Conservation (phyloP, 2,113 vertebrate species). For the Psammodynastes pulverulentus region DNA sequence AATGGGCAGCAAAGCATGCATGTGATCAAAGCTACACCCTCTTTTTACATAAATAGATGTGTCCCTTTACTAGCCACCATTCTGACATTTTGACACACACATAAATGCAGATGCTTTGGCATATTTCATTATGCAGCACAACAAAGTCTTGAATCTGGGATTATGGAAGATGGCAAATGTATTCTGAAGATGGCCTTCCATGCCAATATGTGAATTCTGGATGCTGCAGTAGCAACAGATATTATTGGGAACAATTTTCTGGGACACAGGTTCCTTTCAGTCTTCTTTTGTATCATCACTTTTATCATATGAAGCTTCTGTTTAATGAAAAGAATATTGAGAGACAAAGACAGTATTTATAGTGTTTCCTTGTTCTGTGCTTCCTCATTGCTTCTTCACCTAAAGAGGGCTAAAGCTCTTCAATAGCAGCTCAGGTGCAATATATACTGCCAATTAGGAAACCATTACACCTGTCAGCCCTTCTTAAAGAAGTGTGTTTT, state of each 20-base stretch:
- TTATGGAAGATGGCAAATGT: not conserved
- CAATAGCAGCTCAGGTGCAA: not conserved
- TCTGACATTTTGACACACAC: not conserved
- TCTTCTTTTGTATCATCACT: not conserved
- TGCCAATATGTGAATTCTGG: not conserved
- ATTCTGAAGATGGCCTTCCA: not conserved
- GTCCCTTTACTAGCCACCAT: not conserved
- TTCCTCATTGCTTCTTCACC: not conserved
- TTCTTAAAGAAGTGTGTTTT: not conserved
- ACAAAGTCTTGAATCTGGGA: not conserved
- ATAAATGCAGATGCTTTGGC: not conserved
- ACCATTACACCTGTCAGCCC: not conserved
- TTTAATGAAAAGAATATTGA: not conserved
- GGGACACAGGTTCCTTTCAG: not conserved
- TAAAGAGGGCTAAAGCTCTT: not conserved
- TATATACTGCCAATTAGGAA: not conserved
- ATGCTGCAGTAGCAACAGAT: not conserved
- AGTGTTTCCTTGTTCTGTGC: not conserved
- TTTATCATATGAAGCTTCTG: not conserved
- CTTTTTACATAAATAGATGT: not conserved
- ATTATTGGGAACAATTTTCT: not conserved
- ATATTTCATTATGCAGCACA: fast-evolving
- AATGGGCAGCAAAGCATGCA: not conserved
- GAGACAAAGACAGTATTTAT: not conserved
- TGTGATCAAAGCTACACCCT: not conserved